phyloP scores from a whole-genome alignment of 64 coral and sea anemone species.

The Orbicella faveolata region DNA sequence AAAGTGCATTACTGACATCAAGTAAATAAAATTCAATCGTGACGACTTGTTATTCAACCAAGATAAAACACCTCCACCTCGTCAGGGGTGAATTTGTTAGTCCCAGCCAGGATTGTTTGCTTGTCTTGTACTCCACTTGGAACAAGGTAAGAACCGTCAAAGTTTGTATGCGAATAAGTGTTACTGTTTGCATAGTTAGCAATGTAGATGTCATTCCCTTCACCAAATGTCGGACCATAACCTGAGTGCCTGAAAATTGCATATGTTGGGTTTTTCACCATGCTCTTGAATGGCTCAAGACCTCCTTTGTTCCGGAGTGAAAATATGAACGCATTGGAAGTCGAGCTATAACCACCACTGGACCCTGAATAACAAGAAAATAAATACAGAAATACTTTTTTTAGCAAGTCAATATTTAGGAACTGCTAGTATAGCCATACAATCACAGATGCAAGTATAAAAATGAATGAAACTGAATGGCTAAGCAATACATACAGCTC shows the following conservation, averaged over 20 bases:
- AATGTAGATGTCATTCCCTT: background rate
- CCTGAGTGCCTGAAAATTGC: background rate
- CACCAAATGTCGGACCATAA: background rate
- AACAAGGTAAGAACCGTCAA: background rate
- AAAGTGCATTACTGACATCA: no score
- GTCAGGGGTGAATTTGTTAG: no score
- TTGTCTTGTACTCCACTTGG: background rate
- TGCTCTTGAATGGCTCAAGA: background rate
- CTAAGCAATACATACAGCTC: no score
- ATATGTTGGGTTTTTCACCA: background rate
- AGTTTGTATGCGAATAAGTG: background rate
- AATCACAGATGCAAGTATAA: no score
- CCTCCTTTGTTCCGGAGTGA: background rate
- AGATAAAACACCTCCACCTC: no score
- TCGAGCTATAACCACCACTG: background rate
- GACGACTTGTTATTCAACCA: no score
- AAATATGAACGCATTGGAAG: background rate
- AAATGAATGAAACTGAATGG: no score
- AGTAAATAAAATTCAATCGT: no score
- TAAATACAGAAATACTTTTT: no score
- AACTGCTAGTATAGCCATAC: no score
- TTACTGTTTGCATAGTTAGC: no score
- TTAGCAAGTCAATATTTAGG: no score
- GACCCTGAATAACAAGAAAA: background rate
- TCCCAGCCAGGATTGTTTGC: background rate